Evolutionary conservation across 1,140 invertebrate genomes (phyloP), one percentile per base, ranked within the genome.

Genomic region (Cherax quadricarinatus): DNA sequence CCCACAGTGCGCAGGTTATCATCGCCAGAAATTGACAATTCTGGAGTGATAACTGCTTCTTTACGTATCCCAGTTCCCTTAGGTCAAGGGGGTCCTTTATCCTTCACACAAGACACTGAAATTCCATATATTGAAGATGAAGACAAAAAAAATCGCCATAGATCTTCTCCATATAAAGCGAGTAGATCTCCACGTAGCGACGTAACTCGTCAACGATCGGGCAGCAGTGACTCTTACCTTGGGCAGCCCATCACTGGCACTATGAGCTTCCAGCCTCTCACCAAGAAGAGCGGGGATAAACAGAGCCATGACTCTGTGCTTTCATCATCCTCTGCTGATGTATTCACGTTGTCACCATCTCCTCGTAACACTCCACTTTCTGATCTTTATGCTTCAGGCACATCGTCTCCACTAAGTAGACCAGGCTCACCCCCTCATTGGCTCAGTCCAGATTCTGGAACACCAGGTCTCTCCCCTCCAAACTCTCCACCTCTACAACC

Each of bases 41-140:
- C 75, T 57, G 93, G 96, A 94, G 96, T 98, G 6, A 97, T 98
- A 93, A 97, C 97, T 1, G 97, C 97, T 0, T 97, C 97, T 93
- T 96, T 98, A 6, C 97, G 97, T 92, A 97, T 98, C 94, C 97
- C 97, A 1, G 95, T 97, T 95, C 95, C 96, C 16, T 84, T 94
- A 41, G 66, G 70, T 75, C 70, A 75, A 75, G 75, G 66, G 30
- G 80, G 73, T 21, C 89, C 62, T 21, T 41, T 94, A 60, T 94
- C 95, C 24, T 96, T 96, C 92, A 94, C 96, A 85, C 96, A 97
- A 93, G 96, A 97, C 94, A 95, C 96, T 48, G 97, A 97, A 95
- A 97, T 97, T 95, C 97, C 97, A 66, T 97, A 96, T 93, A 97
- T 97, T 94, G 97, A 97, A 94, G 97, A 97, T 92, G 62, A 49